Base-by-base conservation (phyloP, 35 echinoderm and acorn worm genomes). In the Chiridota heheva region DNA sequence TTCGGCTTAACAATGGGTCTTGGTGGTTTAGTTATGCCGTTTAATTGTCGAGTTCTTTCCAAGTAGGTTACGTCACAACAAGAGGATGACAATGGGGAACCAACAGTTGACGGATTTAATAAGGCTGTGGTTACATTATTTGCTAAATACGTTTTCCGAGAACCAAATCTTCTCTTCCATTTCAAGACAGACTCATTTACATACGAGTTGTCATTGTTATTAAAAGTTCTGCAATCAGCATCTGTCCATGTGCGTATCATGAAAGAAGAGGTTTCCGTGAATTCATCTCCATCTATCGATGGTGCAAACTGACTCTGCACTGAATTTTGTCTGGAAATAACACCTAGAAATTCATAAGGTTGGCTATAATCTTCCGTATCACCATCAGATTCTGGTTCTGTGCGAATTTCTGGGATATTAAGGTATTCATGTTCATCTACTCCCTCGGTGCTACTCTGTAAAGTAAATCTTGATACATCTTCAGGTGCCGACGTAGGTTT, bases 281-380 rank as follows among this genome's bases (percentile, higher is more conserved):
- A 27, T n/a, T 76, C 22, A 10, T 48, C 30, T 17, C 18, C 27
- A 7, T 76, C 48, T 5, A 53, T 51, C n/a, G n/a, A n/a, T n/a
- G n/a, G n/a, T 5, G 72, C 72, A 32, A 53, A 76, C 25, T 76
- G 72, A 36, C 72, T 76, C n/a, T 77, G 73, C 4, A 77, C 73
- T 1, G 73, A 77, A 6, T 40, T 40, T 34, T 77, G 73, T 31
- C 73, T 27, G 47, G 73, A 77, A 4, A 77, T 17, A 34, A 58
- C 47, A 40, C 43, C 73, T 24, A 77, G 73, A 13, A 58, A 53
- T 39, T 77, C 73, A 34, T 77, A 77, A 4, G 73, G 73, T 39
- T 77, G 73, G 22, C 47, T 58, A 34, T 77, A 77, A 20, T 77
- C 73, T 51, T 77, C 73, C n/a, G n/a, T n/a, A n/a, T n/a, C n/a